Evolutionary conservation across 2,113 vertebrate species (phyloP), one percentile per base, ranked within the genome.

Genomic region (Cololabis saira): DNA sequence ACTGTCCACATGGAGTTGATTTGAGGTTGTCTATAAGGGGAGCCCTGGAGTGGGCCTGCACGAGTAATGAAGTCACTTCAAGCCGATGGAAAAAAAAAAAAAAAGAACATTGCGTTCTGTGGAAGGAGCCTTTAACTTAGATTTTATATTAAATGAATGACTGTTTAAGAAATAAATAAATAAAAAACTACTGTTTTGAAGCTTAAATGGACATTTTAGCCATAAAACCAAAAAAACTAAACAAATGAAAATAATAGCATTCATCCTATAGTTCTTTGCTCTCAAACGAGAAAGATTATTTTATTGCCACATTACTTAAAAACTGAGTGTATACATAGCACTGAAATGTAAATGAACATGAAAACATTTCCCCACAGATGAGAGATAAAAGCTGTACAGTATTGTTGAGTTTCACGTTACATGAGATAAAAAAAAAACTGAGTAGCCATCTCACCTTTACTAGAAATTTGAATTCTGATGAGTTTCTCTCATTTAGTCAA

Each of bases 21-120:
- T 91, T 92, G 84, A 85, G 89, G 84, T 84, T 92, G 91, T 83
- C 87, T 88, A 82, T 89, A 88, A 65, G 84, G 82, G 87, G 75
- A 81, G 68, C 75, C 44, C 61, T 45, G 44, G 47, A 78, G 67
- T 68, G 82, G 67, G 88, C 64, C 76, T 76, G 79, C 80, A 66
- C 43, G 51, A 84, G 69, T 67, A 73, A 74, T 81, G 52, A 77
- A 89, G 76, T 81, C 74, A 56, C 53, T 44, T 71, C 16, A 56
- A 83, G 76, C 68, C 63, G 74, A 76, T 69, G 78, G 84, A 82
- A 79, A 27, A 27, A 27, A 27, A 27, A 71, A 72, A 27, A 27
- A 45, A 47, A 18, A 41, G 67, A 80, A 50, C 30, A 67, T 83
- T 9, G 81, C 78, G 60, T 86, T 86, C 65, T 78, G 69, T 58